Percentiles rank a stretch among this genome's conserved stretches.
phyloP scores from a whole-genome alignment of 2,888 invertebrate genomes.

The Hydroisotoma schaefferi region DNA sequence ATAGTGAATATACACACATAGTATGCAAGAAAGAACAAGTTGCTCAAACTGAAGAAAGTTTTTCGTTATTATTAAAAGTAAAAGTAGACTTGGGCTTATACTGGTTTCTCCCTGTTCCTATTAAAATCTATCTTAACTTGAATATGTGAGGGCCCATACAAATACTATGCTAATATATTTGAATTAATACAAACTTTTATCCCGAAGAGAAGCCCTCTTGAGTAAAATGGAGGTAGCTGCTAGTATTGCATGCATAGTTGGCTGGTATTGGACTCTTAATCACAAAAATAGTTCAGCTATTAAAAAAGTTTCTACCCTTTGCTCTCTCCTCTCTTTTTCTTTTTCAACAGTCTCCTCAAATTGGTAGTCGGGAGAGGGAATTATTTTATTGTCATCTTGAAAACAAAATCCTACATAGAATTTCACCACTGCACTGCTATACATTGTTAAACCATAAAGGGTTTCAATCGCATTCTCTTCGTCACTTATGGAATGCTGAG shows the following conservation, averaged over 20 bases:
- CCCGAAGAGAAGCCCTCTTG: constrained; percentile 17
- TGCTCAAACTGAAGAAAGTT: too few species aligned
- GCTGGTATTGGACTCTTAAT: constrained; percentile 39
- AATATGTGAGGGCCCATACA: constrained; percentile 10
- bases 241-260: too few species aligned
- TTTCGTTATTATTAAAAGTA: too few species aligned
- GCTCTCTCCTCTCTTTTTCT: not conserved
- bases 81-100: too few species aligned
- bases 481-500: constrained; percentile 10
- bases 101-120: too few species aligned
- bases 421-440: too few species aligned
- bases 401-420: too few species aligned
- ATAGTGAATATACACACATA: too few species aligned
- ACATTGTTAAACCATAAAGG: constrained; percentile 2
- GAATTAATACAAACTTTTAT: constrained; percentile 38
- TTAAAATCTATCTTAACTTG: too few species aligned
- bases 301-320: constrained; percentile 32
- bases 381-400: constrained; percentile 48
- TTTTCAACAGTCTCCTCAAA: constrained; percentile 7
- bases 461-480: not conserved
- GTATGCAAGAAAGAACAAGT: too few species aligned
- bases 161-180: constrained; percentile 39
- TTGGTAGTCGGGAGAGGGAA: constrained; percentile 34
- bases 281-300: constrained; percentile 39
- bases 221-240: constrained; percentile 8